A percentile compares a stretch with the other conserved stretches of the same genome.
These are phyloP conservation scores for Lipotes vexillifer DNA, from an alignment of 2,113 vertebrate genomes.

Conservation along the genomic window DNA sequence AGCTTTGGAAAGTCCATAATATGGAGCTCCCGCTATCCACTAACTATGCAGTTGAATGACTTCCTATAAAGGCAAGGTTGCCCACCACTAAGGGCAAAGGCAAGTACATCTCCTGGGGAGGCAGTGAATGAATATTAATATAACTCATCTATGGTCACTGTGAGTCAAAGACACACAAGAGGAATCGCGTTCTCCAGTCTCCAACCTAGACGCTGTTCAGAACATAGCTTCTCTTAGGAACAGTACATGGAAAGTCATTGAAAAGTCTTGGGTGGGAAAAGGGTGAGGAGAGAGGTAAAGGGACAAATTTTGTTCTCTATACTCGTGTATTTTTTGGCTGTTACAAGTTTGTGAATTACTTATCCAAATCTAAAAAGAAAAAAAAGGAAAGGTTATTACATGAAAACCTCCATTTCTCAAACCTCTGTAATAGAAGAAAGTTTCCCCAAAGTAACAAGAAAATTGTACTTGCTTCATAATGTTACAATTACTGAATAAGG, in stretches of 20 bases:
- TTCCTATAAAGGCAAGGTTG: not conserved
- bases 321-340: not conserved
- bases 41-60: not conserved
- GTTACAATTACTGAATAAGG: slow-evolving; percentile 15
- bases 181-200: not conserved
- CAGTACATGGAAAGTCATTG: not conserved
- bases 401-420: slow-evolving; percentile 8
- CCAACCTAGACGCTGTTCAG: not conserved
- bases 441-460: slow-evolving; percentile 4
- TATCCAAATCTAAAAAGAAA: slow-evolving; percentile 2
- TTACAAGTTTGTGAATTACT: not conserved
- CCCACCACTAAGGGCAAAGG: not conserved
- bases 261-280: not conserved
- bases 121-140: not conserved
- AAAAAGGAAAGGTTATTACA: not conserved
- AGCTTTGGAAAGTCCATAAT: not conserved
- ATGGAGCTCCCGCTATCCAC: not conserved
- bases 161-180: not conserved
- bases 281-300: not conserved
- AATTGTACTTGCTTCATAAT: slow-evolving; percentile 15
- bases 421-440: slow-evolving; percentile 16
- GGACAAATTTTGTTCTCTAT: not conserved
- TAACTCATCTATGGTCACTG: not conserved
- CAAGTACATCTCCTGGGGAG: not conserved
- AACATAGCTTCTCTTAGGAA: not conserved